Conservation (phyloP, 2,113 vertebrate genomes). For the Lepisosteus oculatus region DNA sequence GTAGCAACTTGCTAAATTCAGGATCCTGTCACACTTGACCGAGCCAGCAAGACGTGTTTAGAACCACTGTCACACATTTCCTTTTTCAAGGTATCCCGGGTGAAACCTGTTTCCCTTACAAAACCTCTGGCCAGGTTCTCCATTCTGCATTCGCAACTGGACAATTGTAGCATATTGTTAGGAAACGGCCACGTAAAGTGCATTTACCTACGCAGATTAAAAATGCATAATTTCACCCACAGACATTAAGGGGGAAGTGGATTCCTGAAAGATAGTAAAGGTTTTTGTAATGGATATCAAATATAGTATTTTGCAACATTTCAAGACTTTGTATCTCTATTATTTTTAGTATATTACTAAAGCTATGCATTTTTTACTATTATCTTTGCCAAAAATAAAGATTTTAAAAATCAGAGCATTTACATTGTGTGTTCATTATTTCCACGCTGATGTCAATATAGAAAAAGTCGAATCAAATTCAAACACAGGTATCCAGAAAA, state of each 20-base stretch:
- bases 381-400: constrained; percentile 8
- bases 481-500: too few relatives aligned
- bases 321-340: constrained; percentile 61
- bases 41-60: constrained; percentile 32
- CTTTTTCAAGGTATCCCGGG: constrained; percentile 24
- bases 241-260: neutral
- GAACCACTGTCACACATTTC: constrained; percentile 69
- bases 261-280: neutral
- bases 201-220: constrained; percentile 10
- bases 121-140: neutral
- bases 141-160: constrained; percentile 41
- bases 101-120: constrained; percentile 21
- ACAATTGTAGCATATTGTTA: constrained; percentile 33
- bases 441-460: too few relatives aligned
- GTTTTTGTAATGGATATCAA: constrained; percentile 26
- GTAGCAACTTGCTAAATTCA: constrained; percentile 29
- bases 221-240: neutral
- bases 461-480: too few relatives aligned
- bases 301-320: constrained; percentile 57
- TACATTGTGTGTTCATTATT: too few relatives aligned
- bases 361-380: constrained; percentile 44
- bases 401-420: too few relatives aligned
- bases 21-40: constrained; percentile 43
- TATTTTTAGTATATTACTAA: constrained; percentile 47
- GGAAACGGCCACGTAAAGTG: constrained; percentile 28